phyloP scores from a whole-genome alignment of 2,888 invertebrate species.

The Aspidapion aeneum region DNA sequence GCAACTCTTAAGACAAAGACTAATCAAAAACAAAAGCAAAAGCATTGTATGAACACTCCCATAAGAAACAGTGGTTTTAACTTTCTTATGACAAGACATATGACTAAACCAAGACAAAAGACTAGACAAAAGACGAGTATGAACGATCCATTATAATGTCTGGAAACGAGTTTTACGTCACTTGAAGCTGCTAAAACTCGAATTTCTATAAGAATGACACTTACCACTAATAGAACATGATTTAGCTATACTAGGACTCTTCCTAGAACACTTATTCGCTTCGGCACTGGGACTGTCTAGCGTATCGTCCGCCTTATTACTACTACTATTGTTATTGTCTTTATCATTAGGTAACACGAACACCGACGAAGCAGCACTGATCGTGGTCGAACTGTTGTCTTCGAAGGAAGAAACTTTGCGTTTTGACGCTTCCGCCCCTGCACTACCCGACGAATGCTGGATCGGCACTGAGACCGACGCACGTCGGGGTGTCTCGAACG shows the following conservation, averaged over 20 bases:
- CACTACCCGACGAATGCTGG: slow-evolving; percentile 45
- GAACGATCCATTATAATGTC: too few species aligned
- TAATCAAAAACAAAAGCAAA: too few species aligned
- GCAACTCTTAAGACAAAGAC: too few species aligned
- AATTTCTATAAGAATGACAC: too few species aligned
- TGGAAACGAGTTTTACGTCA: too few species aligned
- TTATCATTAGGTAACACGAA: slow-evolving; percentile 40
- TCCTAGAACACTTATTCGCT: slow-evolving; percentile 42
- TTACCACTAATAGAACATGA: slow-evolving; percentile 41
- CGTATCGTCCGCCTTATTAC: slow-evolving; percentile 26
- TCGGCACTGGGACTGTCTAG: slow-evolving; percentile 30
- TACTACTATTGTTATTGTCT: slow-evolving; percentile 44
- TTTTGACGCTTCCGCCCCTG: slow-evolving; percentile 40
- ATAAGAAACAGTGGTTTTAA: too few species aligned
- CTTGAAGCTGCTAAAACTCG: too few species aligned
- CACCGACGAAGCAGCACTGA: slow-evolving; percentile 32
- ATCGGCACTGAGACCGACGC: slow-evolving; percentile 48
- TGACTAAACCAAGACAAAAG: too few species aligned
- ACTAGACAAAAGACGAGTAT: too few species aligned
- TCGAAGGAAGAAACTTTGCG: slow-evolving; percentile 51
- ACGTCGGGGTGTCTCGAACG: slow-evolving; percentile 42
- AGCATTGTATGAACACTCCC: too few species aligned
- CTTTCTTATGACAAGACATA: too few species aligned
- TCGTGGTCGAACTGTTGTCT: slow-evolving; percentile 41
- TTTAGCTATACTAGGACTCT: slow-evolving; percentile 46